Conservation (phyloP, 2,113 vertebrate species). For the Ondatra zibethicus region DNA sequence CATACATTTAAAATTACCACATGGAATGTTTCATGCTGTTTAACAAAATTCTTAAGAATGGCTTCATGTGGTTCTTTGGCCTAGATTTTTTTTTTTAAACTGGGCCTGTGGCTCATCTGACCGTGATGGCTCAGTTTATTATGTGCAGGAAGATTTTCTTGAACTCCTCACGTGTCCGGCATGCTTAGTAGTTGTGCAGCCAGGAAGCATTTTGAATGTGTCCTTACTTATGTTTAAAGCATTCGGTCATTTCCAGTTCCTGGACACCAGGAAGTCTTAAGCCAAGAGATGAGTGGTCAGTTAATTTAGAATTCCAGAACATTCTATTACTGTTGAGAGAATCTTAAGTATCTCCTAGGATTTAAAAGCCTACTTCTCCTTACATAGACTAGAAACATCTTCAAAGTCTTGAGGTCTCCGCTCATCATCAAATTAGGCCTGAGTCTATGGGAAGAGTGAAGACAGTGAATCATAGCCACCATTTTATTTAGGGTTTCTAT, state of each 20-base stretch:
- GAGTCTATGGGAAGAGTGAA: neutral
- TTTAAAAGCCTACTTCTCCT: neutral
- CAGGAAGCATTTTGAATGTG: neutral
- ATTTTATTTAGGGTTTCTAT: neutral
- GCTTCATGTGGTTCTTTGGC: neutral
- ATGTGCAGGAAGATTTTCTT: neutral
- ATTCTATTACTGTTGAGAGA: neutral
- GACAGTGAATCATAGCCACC: no score
- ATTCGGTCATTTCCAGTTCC: neutral
- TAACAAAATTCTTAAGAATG: neutral
- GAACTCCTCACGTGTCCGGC: neutral
- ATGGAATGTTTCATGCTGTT: neutral
- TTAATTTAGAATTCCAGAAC: neutral
- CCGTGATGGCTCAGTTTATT: neutral
- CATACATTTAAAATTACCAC: conserved; percentile 61
- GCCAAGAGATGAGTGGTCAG: neutral
- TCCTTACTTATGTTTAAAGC: neutral
- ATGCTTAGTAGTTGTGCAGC: neutral
- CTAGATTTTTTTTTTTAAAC: no score
- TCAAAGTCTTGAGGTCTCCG: rapidly evolving
- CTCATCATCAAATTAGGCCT: neutral
- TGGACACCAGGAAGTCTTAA: neutral
- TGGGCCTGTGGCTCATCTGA: neutral
- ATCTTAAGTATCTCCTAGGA: neutral
- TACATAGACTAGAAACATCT: neutral